Percentiles rank a stretch among this genome's conserved stretches.
Evolutionary conservation across 2,797 vertebrate genomes (phyloP).

Genomic region (Anas capensis): DNA sequence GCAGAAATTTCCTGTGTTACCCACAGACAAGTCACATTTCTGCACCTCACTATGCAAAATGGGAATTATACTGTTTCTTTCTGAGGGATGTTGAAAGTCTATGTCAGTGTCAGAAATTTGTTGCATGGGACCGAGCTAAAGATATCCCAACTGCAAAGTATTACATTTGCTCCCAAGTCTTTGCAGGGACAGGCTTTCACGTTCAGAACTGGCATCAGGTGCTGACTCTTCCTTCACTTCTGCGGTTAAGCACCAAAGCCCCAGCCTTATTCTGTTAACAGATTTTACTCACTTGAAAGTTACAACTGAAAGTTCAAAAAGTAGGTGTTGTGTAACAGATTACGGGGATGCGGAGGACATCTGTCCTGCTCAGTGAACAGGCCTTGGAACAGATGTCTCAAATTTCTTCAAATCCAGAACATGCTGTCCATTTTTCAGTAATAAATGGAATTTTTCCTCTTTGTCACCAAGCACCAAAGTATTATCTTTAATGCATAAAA

Average conservation of each 20-base stretch:
- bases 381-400: conserved; percentile 83
- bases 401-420: conserved; percentile 83
- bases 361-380: conserved; percentile 81
- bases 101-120: neutral
- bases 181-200: neutral
- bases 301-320: conserved; percentile 78
- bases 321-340: conserved; percentile 81
- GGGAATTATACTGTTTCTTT: neutral
- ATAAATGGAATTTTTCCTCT: conserved; percentile 73
- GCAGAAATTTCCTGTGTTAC: neutral
- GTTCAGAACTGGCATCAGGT: neutral
- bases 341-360: conserved; percentile 79
- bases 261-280: conserved; percentile 60
- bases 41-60: neutral
- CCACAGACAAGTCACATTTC: neutral
- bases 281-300: conserved; percentile 75
- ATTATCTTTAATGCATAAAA: conserved; percentile 86
- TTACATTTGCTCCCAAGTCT: neutral
- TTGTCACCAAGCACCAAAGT: conserved; percentile 77
- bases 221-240: conserved; percentile 13
- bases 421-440: conserved; percentile 81
- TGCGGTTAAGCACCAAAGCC: conserved; percentile 59
- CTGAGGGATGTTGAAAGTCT: neutral
- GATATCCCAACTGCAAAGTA: neutral
- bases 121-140: neutral